Percentiles rank a stretch among this genome's conserved stretches.
Conservation (phyloP, 1,140 invertebrate genomes). For the Drosophila aff. region DNA sequence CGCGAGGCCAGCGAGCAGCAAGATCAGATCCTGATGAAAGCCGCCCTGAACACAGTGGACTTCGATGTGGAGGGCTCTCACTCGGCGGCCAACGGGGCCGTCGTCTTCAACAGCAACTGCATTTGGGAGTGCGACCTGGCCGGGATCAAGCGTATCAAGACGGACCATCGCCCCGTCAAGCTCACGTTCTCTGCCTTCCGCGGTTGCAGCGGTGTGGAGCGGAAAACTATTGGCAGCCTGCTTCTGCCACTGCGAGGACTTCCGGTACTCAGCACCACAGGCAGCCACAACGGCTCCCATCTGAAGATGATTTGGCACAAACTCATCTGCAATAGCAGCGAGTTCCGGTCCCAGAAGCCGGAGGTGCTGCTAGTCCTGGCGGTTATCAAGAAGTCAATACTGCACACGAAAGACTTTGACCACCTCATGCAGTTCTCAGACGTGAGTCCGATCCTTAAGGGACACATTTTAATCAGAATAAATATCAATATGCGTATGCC, state of each 20-base stretch:
- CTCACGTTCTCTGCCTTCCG: constrained; percentile 55
- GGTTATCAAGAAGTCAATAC: constrained; percentile 69
- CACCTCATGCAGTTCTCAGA: constrained; percentile 55
- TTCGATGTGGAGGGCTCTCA: constrained; percentile 73
- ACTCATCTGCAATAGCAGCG: constrained; percentile 58
- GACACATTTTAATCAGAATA: background rate
- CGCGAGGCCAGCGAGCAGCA: constrained; percentile 52
- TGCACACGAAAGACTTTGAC: constrained; percentile 66
- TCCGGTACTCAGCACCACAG: constrained; percentile 46
- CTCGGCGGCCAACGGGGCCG: constrained; percentile 40
- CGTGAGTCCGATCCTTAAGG: constrained; percentile 17
- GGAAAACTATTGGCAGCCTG: constrained; percentile 61
- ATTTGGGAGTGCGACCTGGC: constrained; percentile 77
- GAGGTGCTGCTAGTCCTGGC: constrained; percentile 70
- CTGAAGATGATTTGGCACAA: constrained; percentile 78
- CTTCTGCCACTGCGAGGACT: constrained; percentile 70
- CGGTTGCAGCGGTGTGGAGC: background rate
- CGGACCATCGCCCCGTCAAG: constrained; percentile 75
- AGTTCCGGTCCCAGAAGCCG: constrained; percentile 68
- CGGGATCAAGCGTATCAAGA: constrained; percentile 77
- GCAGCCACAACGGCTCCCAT: constrained; percentile 39
- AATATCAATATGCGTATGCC: background rate
- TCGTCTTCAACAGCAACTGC: constrained; percentile 80
- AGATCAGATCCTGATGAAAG: constrained; percentile 67
- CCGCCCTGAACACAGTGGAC: constrained; percentile 68